Evolutionary conservation across 1,140 invertebrate genomes (phyloP).

Genomic region (Monomorium pharaonis): DNA sequence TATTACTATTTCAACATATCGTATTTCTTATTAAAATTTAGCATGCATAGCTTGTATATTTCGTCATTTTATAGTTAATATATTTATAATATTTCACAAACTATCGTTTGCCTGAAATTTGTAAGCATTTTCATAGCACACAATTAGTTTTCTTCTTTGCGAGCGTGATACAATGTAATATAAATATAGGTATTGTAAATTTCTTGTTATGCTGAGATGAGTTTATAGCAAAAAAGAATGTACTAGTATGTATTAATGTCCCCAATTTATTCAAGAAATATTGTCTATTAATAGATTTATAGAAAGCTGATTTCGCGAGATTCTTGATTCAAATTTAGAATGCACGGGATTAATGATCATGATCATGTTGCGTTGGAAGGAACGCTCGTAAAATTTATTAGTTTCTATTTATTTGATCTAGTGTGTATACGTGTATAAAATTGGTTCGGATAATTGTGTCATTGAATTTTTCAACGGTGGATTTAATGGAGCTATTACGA

Average conservation of each 20-base stretch:
- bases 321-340: slow-evolving; percentile 6
- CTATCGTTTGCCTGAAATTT: not conserved
- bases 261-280: slow-evolving; percentile 10
- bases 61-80: not conserved
- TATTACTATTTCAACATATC: not conserved
- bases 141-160: slow-evolving; percentile 4
- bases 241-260: not conserved
- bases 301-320: slow-evolving; percentile 10
- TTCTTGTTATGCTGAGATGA: not conserved
- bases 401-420: not conserved
- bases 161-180: not conserved
- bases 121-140: not conserved
- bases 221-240: slow-evolving; percentile 40
- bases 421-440: not conserved
- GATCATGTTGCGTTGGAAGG: not conserved
- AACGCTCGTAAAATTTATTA: slow-evolving; percentile 16
- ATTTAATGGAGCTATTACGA: not conserved
- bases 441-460: not conserved
- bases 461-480: not conserved
- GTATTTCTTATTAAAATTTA: not conserved
- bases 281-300: slow-evolving; percentile 20
- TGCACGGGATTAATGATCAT: not conserved
- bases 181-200: slow-evolving; percentile 33
- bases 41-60: not conserved
- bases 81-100: slow-evolving; percentile 23